phyloP scores from a whole-genome alignment of 2,888 invertebrate genomes.

The Strigamia transsilvanica region DNA sequence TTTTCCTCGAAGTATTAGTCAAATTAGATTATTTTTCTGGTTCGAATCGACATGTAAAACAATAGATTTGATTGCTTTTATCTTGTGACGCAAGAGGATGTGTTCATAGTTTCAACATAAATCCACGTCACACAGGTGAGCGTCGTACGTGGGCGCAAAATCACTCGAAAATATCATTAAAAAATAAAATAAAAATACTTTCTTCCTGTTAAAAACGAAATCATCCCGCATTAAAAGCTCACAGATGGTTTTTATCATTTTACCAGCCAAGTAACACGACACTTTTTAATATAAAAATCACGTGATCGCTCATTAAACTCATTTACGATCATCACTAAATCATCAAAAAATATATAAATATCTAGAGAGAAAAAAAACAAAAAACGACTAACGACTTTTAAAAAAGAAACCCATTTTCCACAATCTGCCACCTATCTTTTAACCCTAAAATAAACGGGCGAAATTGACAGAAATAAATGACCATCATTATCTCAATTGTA shows the following conservation, averaged over 20 bases:
- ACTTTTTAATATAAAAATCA: slow-evolving; percentile 39
- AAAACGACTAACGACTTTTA: not conserved
- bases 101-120: not conserved
- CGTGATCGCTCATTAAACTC: not conserved
- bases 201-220: not conserved
- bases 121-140: slow-evolving; percentile 21
- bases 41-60: not conserved
- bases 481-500: slow-evolving; percentile 44
- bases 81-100: slow-evolving; percentile 13
- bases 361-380: not conserved
- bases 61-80: not conserved
- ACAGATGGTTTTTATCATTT: slow-evolving; percentile 37
- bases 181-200: not conserved
- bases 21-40: not conserved
- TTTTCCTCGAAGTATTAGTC: no score
- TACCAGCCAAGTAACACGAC: not conserved
- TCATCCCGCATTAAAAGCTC: not conserved
- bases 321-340: not conserved
- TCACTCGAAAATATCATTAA: not conserved
- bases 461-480: slow-evolving; percentile 31
- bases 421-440: not conserved
- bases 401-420: not conserved
- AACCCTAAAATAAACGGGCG: not conserved
- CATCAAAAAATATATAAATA: not conserved
- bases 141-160: not conserved